Percentiles rank a stretch among this genome's conserved stretches.
Conservation (phyloP, 2,888 invertebrate genomes). For the Aphidoletes aphidimyza region DNA sequence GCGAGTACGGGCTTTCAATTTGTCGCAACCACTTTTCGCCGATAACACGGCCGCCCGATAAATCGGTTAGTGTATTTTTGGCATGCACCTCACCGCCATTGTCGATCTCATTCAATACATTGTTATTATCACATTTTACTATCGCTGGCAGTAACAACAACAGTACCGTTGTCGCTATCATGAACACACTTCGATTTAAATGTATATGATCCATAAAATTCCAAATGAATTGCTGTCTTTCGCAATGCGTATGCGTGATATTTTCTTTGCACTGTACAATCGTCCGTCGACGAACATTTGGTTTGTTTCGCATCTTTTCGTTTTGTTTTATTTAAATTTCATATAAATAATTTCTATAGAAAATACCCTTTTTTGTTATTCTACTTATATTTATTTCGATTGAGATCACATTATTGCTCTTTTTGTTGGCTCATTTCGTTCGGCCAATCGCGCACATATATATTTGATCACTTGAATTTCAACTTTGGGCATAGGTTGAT, state of each 20-base stretch:
- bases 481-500: background rate
- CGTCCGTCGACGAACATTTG: background rate
- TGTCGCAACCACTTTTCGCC: conserved; percentile 63
- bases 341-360: conserved; percentile 7
- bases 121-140: conserved; percentile 46
- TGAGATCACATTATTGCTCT: background rate
- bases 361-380: background rate
- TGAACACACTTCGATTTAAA: background rate
- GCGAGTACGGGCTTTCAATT: conserved; percentile 77
- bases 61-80: conserved; percentile 58
- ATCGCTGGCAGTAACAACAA: conserved; percentile 41
- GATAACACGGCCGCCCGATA: conserved; percentile 64
- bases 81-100: background rate
- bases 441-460: too few species aligned
- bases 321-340: too few species aligned
- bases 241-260: background rate
- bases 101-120: conserved; percentile 44
- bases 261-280: background rate
- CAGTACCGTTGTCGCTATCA: background rate
- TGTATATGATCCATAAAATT: conserved; percentile 2
- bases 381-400: background rate
- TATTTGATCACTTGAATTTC: too few species aligned
- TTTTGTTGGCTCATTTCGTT: background rate
- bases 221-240: background rate
- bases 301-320: conserved; percentile 36